Percentiles rank a stretch among this genome's conserved stretches.
phyloP scores from a whole-genome alignment of 2,113 vertebrate genomes.

The Camarhynchus parvulus region DNA sequence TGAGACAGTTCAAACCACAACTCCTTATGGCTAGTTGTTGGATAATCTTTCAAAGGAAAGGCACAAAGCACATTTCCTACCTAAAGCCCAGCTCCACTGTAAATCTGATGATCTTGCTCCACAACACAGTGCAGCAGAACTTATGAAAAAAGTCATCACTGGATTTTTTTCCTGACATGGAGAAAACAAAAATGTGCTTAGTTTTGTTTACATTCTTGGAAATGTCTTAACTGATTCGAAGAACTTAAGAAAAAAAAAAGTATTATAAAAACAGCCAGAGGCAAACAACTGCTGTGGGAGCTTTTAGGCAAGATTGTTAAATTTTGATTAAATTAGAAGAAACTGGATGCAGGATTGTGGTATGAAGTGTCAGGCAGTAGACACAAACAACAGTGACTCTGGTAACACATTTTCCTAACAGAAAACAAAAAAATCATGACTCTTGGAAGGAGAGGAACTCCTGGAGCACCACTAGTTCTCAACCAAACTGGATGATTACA shows the following conservation, averaged over 20 bases:
- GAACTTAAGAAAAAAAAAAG: background rate
- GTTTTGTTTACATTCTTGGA: background rate
- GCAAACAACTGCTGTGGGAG: background rate
- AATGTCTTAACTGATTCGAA: background rate
- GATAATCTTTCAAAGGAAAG: background rate
- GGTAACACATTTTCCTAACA: background rate
- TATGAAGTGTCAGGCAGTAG: constrained; percentile 6
- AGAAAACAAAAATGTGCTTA: background rate
- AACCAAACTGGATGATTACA: background rate
- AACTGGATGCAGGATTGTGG: background rate
- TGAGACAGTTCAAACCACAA: background rate
- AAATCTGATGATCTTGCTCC: background rate
- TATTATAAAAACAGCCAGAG: background rate
- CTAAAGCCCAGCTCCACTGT: background rate
- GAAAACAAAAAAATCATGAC: background rate
- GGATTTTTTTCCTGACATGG: background rate
- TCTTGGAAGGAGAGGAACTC: background rate
- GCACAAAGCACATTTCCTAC: background rate
- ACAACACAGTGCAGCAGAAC: background rate
- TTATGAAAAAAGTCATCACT: background rate
- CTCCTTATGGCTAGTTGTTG: background rate
- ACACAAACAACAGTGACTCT: constrained; percentile 14
- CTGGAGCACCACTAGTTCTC: background rate
- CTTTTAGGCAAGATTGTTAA: background rate
- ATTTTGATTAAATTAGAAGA: constrained; percentile 10